Evolutionary conservation across 2,888 invertebrate species (phyloP), one percentile per base, ranked within the genome.

Genomic region (Drymonia ruficornis): DNA sequence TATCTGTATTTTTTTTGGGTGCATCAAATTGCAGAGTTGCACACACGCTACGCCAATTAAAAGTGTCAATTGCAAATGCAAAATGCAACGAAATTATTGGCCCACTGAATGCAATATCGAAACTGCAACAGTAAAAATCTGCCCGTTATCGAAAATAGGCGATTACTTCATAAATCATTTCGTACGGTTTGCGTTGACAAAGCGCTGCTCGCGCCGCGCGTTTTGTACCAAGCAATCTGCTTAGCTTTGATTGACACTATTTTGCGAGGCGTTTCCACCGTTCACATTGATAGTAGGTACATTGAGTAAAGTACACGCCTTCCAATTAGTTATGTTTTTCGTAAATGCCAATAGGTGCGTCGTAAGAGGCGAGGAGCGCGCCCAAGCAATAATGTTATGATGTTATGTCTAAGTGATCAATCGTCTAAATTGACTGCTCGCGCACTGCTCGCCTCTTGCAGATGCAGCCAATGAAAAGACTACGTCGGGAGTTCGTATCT

Each of bases 161-260:
- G 49, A 55, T 60, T 50, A 63, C 46, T 47, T 47, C 54, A 63
- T 56, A 61, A 64, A 69, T 66, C 55, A 68, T 57, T 58, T 45
- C 49, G 45, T 58, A 47, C 44, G 49, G 16, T 45, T 55, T 56
- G 56, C 38, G 40, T 42, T 52, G 48, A n/a, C 18, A 11, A 28
- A 15, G 28, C 12, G 40, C 15, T 0, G 36, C 6, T 50, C 52
- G 55, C 63, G 58, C 65, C 56, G 50, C 50, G 15, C 50, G 56
- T 49, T 50, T 45, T 46, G 47, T 47, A 44, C 55, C 15, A 45
- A 56, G 67, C 65, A 70, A 63, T 61, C 49, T 48, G 46, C 55
- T 23, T 49, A 36, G 34, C 49, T 50, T 50, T 16, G 49, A 53
- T 46, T 61, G 15, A 7, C 44, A 49, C 8, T 48, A 56, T 67